phyloP scores from a whole-genome alignment of 1,140 invertebrate species.

The Tachypleus tridentatus region DNA sequence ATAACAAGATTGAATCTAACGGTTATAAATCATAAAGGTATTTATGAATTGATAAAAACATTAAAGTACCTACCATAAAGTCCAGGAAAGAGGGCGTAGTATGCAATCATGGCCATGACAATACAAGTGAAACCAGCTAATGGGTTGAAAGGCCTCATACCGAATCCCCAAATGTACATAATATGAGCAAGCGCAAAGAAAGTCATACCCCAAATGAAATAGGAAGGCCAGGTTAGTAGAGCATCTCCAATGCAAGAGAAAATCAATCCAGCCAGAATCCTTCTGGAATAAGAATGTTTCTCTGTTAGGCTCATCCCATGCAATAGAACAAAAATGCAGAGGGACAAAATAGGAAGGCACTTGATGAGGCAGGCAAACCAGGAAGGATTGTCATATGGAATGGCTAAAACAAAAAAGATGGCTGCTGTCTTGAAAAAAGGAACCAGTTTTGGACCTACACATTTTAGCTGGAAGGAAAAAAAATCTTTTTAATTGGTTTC shows the following conservation, averaged over 20 bases:
- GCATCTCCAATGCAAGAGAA: constrained; percentile 74
- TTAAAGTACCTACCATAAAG: constrained; percentile 10
- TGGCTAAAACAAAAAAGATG: constrained; percentile 70
- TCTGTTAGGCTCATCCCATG: constrained; percentile 59
- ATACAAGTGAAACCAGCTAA: constrained; percentile 38
- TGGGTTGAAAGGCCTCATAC: constrained; percentile 56
- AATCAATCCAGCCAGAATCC: constrained; percentile 59
- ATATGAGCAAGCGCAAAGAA: constrained; percentile 68
- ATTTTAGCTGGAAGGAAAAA: constrained; percentile 50
- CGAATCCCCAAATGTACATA: constrained; percentile 67
- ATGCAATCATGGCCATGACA: constrained; percentile 21
- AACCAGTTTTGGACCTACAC: constrained; percentile 59
- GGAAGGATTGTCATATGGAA: constrained; percentile 46
- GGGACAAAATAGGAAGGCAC: constrained; percentile 69
- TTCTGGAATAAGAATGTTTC: constrained; percentile 53
- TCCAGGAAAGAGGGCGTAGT: constrained; percentile 9
- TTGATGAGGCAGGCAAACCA: constrained; percentile 60
- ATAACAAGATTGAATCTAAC: too few species aligned
- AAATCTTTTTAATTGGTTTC: too few species aligned
- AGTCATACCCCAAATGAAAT: constrained; percentile 63
- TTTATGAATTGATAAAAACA: too few species aligned
- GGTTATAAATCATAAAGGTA: too few species aligned
- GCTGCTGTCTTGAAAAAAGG: constrained; percentile 77
- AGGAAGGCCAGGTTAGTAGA: constrained; percentile 61
- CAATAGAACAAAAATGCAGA: constrained; percentile 66